Evolutionary conservation across 2,888 invertebrate genomes (phyloP), one percentile per base, ranked within the genome.

Genomic region (Ormia ochracea): DNA sequence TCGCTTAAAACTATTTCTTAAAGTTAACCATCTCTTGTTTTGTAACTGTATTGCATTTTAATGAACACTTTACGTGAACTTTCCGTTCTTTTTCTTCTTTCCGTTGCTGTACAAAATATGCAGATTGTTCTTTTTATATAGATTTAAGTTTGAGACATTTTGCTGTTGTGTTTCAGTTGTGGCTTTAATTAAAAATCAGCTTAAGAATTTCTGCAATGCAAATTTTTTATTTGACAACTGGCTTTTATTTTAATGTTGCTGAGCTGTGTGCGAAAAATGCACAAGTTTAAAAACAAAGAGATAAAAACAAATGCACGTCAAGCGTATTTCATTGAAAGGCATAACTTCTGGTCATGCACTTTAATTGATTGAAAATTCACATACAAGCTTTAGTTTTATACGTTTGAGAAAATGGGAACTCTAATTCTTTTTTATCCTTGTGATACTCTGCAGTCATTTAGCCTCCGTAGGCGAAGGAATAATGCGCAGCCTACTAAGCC

Each of bases 181-280:
- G 80, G 66, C 33, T 76, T 80, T 80, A 80, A 80, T 80, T 80
- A 80, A 76, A 80, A 80, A 72, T 76, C 80, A 76, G 75, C 76
- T 80, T 76, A 80, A 80, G 76, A 63, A 66, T 80, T 76, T 69
- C 52, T 33, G 23, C 21, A 58, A 59, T 70, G 21, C 31, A 70
- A 78, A 70, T 66, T 69, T 41, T 41, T 50, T 66, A 17, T 68
- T 33, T 48, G 26, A 43, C 58, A 31, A 28, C 59, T 19, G 5
- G 36, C 10, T 38, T 21, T 28, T 36, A 48, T n/a, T 7, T 45
- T 41, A 19, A 23, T 69, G 19, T 56, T 17, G 17, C 33, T 68
- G 23, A 56, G 56, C 68, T 54, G 41, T 48, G 3, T 50, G 23
- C 3, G 28, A 28, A 65, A 63, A 73, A 36, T 63, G 36, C 45